A percentile compares a stretch with the other conserved stretches of the same genome.
These are phyloP conservation scores for Thelohanellus kitauei DNA, from an alignment of 30 jellyfish, hydroid and myxozoan genomes.

Conservation along the genomic window DNA sequence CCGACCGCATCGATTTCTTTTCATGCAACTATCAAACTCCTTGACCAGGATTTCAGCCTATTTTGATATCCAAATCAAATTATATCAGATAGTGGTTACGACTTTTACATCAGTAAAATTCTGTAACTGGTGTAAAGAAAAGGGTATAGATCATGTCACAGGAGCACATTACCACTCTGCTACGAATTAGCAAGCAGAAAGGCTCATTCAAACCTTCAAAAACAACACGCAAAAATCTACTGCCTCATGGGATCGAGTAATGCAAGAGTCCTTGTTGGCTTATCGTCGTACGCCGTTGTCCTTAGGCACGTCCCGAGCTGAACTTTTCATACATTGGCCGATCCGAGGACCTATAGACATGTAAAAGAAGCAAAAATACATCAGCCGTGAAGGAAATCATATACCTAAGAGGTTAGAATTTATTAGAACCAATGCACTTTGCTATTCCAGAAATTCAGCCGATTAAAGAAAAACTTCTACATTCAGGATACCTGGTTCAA, in stretches of 20 bases:
- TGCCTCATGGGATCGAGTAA: not conserved
- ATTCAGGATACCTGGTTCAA: conserved; percentile 10
- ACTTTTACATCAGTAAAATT: conserved; percentile 5
- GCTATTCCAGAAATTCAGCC: too few relatives aligned
- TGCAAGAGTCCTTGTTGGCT: conserved; percentile 5
- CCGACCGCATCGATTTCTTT: not conserved
- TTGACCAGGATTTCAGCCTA: conserved; percentile 7
- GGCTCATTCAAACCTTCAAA: conserved; percentile 3
- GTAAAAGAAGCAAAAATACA: not conserved
- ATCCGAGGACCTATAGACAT: conserved; percentile 3
- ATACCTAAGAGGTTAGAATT: too few relatives aligned
- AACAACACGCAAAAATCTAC: conserved; percentile 1
- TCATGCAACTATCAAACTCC: not conserved
- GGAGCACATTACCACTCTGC: conserved; percentile 12
- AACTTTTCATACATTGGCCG: conserved; percentile 3
- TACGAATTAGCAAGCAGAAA: too few relatives aligned
- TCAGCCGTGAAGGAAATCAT: too few relatives aligned
- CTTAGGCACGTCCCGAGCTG: conserved; percentile 2
- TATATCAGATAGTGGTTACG: conserved; percentile 9
- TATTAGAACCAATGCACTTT: too few relatives aligned
- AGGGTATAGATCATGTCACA: conserved; percentile 3
- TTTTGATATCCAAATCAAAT: conserved; percentile 6
- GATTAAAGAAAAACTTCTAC: too few relatives aligned
- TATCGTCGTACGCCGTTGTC: conserved; percentile 3
- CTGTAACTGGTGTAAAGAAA: conserved; percentile 1